These are phyloP conservation scores for Azemiops feae DNA, from an alignment of 2,113 vertebrate genomes.

Conservation along the genomic window DNA sequence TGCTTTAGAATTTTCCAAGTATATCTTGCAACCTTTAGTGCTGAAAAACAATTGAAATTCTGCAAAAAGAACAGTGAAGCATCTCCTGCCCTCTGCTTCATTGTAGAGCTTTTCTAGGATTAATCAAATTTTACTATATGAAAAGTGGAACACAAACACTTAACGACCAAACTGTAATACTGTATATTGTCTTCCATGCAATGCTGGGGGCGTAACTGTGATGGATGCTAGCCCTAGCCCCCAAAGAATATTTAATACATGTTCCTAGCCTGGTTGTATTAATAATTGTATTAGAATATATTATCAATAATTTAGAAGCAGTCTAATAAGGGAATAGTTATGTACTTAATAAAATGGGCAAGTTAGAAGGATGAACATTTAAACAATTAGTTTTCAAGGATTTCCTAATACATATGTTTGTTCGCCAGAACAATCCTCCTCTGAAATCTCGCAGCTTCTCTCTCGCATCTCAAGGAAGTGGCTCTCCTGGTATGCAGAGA, in stretches of 20 bases:
- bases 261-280: not conserved
- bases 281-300: not conserved
- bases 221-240: not conserved
- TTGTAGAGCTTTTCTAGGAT: not conserved
- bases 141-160: not conserved
- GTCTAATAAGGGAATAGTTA: constrained; percentile 2
- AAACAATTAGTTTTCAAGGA: constrained; percentile 43
- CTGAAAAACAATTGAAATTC: not conserved
- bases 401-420: constrained; percentile 65
- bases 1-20: not conserved
- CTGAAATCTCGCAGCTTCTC: constrained; percentile 95
- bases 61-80: not conserved
- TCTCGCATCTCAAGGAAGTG: constrained; percentile 88
- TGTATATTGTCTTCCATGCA: not conserved
- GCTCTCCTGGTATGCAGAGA: constrained; percentile 86
- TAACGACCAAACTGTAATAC: not conserved
- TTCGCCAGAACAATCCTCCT: constrained; percentile 89
- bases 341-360: not conserved
- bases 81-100: not conserved
- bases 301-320: not conserved
- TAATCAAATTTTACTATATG: not conserved
- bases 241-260: not conserved
- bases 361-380: not conserved
- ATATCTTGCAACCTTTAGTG: not conserved
- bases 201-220: not conserved